These are phyloP conservation scores for Gymnobelideus leadbeateri DNA, from an alignment of 2,113 vertebrate species.

Conservation along the genomic window DNA sequence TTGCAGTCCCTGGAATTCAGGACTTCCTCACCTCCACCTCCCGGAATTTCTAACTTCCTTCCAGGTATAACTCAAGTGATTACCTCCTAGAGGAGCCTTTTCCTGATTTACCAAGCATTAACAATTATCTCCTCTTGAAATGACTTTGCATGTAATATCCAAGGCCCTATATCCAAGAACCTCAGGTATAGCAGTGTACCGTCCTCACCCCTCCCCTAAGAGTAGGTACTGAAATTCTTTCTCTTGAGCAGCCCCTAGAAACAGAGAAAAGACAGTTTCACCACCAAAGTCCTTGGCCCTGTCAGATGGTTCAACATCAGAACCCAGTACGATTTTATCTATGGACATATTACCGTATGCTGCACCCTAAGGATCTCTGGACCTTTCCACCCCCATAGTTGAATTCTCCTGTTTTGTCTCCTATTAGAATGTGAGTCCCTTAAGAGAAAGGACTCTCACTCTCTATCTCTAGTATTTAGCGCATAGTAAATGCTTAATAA, in stretches of 20 bases:
- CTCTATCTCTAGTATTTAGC: accelerated
- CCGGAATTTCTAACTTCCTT: not conserved
- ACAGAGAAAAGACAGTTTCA: not conserved
- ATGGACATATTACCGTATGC: not conserved
- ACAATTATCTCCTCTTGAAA: not conserved
- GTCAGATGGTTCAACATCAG: not conserved
- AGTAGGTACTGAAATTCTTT: not conserved
- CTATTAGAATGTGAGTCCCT: accelerated
- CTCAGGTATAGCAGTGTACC: not conserved
- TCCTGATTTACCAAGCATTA: not conserved
- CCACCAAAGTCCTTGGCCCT: not conserved
- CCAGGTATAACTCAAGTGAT: not conserved
- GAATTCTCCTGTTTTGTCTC: not conserved
- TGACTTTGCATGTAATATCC: not conserved
- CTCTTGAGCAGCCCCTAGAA: not conserved
- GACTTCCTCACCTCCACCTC: not conserved
- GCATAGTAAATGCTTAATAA: not conserved
- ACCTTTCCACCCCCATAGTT: not conserved
- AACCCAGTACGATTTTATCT: not conserved
- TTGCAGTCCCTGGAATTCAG: not conserved
- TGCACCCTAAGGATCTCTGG: not conserved
- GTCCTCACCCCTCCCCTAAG: not conserved
- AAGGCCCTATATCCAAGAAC: not conserved
- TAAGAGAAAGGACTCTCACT: not conserved
- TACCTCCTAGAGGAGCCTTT: not conserved